phyloP scores from a whole-genome alignment of 1,140 invertebrate species.

The Steinernema khuongi region DNA sequence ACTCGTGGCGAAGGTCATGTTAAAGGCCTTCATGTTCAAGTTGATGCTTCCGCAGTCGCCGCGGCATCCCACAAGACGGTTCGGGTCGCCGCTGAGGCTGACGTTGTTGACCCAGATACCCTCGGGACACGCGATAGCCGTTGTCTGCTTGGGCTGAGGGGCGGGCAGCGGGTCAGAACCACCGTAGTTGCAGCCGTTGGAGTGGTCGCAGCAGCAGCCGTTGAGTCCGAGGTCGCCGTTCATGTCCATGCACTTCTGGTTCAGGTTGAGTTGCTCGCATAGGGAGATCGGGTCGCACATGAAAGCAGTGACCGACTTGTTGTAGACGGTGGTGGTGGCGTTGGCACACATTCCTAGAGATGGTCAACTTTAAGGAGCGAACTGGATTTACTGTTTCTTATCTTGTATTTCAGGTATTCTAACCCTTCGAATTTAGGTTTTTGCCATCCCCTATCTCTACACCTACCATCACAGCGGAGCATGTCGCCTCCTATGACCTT shows the following conservation, averaged over 20 bases:
- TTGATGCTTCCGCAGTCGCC: slow-evolving; percentile 28
- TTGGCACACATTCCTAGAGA: slow-evolving; percentile 26
- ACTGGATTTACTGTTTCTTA: no score
- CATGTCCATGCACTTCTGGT: neutral
- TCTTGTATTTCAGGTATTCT: no score
- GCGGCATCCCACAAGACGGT: slow-evolving; percentile 18
- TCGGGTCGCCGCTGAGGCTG: neutral
- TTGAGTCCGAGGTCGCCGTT: neutral
- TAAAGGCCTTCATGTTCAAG: slow-evolving; percentile 16
- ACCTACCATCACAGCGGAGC: slow-evolving; percentile 2
- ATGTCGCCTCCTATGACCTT: slow-evolving; percentile 13
- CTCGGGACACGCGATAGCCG: slow-evolving; percentile 27
- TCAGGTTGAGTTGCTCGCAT: slow-evolving; percentile 21
- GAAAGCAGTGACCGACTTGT: slow-evolving; percentile 20
- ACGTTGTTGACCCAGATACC: slow-evolving; percentile 23
- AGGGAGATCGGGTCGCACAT: slow-evolving; percentile 18
- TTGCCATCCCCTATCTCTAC: no score
- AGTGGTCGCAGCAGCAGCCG: neutral
- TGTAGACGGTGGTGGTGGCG: neutral
- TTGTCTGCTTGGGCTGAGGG: neutral
- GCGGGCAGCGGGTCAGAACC: neutral
- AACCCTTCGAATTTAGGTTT: no score
- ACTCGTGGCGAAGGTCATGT: neutral
- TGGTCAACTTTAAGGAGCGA: no score
- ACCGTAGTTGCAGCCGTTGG: neutral